Percentiles rank a stretch among this genome's conserved stretches.
Conservation (phyloP, 1,140 invertebrate genomes). For the Drosophila novamexicana region DNA sequence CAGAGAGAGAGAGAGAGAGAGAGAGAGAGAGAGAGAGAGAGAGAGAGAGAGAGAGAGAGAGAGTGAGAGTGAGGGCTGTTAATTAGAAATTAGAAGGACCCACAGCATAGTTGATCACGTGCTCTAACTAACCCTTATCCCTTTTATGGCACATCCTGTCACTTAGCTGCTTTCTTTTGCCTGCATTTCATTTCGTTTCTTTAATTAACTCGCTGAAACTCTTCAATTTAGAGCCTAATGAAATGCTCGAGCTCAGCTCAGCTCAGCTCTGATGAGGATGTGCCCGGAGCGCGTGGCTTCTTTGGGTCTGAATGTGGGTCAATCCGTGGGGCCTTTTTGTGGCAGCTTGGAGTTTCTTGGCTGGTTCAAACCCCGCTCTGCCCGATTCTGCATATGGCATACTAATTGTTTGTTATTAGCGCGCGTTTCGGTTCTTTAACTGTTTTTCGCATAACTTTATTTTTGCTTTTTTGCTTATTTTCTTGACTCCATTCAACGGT, state of each 20-base stretch:
- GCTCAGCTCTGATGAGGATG: no score
- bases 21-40: neutral
- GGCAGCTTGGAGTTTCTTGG: neutral
- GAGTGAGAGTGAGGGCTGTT: constrained; percentile 19
- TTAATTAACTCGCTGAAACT: constrained; percentile 22
- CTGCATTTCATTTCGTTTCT: neutral
- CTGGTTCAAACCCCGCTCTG: constrained; percentile 4
- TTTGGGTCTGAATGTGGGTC: constrained; percentile 54
- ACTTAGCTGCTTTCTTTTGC: constrained; percentile 18
- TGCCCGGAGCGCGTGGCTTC: neutral
- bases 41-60: neutral
- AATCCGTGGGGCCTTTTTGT: constrained; percentile 5
- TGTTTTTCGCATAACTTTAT: constrained; percentile 50
- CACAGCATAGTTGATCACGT: constrained; percentile 4
- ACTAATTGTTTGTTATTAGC: constrained; percentile 80
- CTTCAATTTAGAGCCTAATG: constrained; percentile 32
- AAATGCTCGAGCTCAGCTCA: constrained; percentile 28
- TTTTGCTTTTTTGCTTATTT: constrained; percentile 26
- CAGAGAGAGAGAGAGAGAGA: neutral
- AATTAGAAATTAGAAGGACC: constrained; percentile 33
- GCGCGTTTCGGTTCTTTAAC: constrained; percentile 58
- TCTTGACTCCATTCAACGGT: constrained; percentile 22
- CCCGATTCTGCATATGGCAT: constrained; percentile 58
- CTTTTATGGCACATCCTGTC: constrained; percentile 25
- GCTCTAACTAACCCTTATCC: neutral